Conservation (phyloP, 2,797 vertebrate species). For the Takifugu ocellatus region DNA sequence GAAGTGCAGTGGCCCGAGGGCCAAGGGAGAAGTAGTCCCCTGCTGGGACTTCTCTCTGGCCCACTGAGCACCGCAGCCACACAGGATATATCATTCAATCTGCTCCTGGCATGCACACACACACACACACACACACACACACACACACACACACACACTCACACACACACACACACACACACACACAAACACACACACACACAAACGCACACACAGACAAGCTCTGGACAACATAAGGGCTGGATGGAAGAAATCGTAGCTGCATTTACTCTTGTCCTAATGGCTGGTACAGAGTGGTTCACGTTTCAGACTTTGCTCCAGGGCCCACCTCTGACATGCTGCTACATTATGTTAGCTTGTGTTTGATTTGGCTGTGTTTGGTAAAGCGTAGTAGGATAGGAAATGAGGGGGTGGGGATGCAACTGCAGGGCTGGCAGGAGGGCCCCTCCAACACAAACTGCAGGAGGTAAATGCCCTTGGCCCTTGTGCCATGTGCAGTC, state of each 20-base stretch:
- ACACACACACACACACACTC: slow-evolving; percentile 23
- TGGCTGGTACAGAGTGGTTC: slow-evolving; percentile 72
- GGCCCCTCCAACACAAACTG: slow-evolving; percentile 67
- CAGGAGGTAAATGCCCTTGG: slow-evolving; percentile 47
- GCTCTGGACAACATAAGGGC: slow-evolving; percentile 65
- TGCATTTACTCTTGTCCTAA: slow-evolving; percentile 69
- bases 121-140: slow-evolving; percentile 22
- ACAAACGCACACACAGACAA: slow-evolving; percentile 22
- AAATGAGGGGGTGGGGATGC: slow-evolving; percentile 40
- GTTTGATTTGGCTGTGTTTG: slow-evolving; percentile 72
- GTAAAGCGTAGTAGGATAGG: slow-evolving; percentile 64
- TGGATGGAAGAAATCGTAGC: slow-evolving; percentile 64
- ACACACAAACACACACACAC: slow-evolving; percentile 18
- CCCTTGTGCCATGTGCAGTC: slow-evolving; percentile 29
- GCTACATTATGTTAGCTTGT: slow-evolving; percentile 72
- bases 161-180: slow-evolving; percentile 21
- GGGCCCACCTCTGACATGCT: slow-evolving; percentile 67
- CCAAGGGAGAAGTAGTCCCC: slow-evolving; percentile 63
- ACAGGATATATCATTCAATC: slow-evolving; percentile 76
- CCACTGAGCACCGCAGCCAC: slow-evolving; percentile 73
- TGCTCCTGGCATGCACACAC: slow-evolving; percentile 47
- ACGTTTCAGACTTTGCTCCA: slow-evolving; percentile 68
- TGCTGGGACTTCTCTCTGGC: slow-evolving; percentile 74
- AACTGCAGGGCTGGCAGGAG: slow-evolving; percentile 57
- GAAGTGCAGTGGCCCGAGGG: slow-evolving; percentile 67